Evolutionary conservation across 2,888 invertebrate genomes (phyloP).

Genomic region (Acanthoscelides obtectus): DNA sequence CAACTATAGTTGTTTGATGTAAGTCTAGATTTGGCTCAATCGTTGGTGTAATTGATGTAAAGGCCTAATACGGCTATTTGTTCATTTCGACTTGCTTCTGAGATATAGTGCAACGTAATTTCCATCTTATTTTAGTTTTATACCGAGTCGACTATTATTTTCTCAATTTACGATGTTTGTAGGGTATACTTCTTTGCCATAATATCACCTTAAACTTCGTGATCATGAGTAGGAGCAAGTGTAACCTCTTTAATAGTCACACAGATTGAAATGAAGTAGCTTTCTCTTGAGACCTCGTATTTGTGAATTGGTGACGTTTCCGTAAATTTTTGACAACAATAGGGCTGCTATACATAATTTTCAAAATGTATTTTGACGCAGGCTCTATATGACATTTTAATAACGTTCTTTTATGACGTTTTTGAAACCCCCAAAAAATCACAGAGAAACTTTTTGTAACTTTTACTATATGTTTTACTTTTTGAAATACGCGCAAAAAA

Average conservation of each 20-base stretch:
- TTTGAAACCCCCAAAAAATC: neutral
- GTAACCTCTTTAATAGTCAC: too few relatives aligned
- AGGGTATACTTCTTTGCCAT: too few relatives aligned
- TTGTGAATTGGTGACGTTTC: neutral
- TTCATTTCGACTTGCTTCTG: neutral
- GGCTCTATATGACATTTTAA: neutral
- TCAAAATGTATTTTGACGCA: neutral
- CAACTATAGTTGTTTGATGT: too few relatives aligned
- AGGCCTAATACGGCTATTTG: neutral
- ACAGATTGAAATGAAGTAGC: too few relatives aligned
- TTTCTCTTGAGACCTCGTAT: too few relatives aligned
- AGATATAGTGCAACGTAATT: neutral
- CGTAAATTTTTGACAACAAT: neutral
- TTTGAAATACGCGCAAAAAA: too few relatives aligned
- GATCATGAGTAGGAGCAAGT: too few relatives aligned
- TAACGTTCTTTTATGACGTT: neutral
- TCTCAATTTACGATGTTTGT: too few relatives aligned
- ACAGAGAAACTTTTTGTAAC: too few relatives aligned
- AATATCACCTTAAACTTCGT: too few relatives aligned
- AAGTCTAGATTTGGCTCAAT: neutral
- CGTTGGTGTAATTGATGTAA: neutral
- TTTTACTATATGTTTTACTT: too few relatives aligned
- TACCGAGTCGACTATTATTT: too few relatives aligned
- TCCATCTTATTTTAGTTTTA: neutral
- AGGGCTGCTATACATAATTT: neutral